Base-by-base conservation (phyloP, 2,888 invertebrate genomes). In the Choristoneura rosaceana region DNA sequence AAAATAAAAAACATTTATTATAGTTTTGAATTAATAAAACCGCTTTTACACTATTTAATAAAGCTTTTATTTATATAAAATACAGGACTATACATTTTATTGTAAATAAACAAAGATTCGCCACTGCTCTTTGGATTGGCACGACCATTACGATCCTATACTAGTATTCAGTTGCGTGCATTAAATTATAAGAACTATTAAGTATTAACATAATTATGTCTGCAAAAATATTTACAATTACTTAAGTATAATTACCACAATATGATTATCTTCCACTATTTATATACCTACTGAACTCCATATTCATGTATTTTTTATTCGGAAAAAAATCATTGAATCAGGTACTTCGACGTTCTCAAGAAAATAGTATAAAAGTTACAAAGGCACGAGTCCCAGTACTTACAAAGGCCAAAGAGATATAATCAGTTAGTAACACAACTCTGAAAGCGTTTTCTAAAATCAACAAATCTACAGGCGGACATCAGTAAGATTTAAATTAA, bases 281-380 rank as follows among this genome's bases (percentile, higher is more conserved):
- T 17, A 43, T 25, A 63, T 61, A 33, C 55, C 65, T n/a, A 33
- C 62, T 9, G 75, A 60, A 76, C 90, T 71, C 91, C 90, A 87
- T 82, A 89, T 89, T 93, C 82, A 76, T 91, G 84, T 90, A 89
- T 82, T 91, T 93, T 93, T 93, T 91, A 81, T 80, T 8, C 38
- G 77, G 4, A 52, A 87, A 91, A 93, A 93, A 91, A 88, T 81
- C 91, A 89, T 86, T 84, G 80, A 93, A 91, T 84, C 86, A 83
- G 87, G 91, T 90, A 83, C 91, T 74, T 74, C 74, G 47, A 52
- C 80, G 61, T 2, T 63, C 78, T 85, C 76, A 75, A 75, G 80
- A 71, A 41, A 62, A 50, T 67, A 52, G 65, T 55, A 55, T 4
- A 12, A 25, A 25, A 25, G 10, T 12, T 8, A 1, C 5, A 59